Percentiles rank a stretch among this genome's conserved stretches.
Conservation (phyloP, 1,140 invertebrate species). For the Calosoma granatense region DNA sequence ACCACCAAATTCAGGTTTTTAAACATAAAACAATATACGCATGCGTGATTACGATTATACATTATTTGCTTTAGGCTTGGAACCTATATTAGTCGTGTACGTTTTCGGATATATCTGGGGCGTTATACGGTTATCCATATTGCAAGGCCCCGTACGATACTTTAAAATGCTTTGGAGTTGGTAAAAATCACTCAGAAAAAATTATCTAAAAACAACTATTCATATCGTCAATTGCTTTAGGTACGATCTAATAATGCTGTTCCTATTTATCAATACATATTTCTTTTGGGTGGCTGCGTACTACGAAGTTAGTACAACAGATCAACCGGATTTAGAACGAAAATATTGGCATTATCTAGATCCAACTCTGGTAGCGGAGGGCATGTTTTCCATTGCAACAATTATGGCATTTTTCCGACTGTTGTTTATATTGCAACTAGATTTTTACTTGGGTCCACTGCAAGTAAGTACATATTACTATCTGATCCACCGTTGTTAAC, state of each 20-base stretch:
- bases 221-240: background rate
- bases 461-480: slow-evolving; percentile 31
- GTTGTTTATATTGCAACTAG: slow-evolving; percentile 44
- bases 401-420: slow-evolving; percentile 56
- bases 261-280: slow-evolving; percentile 38
- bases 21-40: background rate
- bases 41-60: background rate
- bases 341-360: slow-evolving; percentile 61
- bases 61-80: slow-evolving; percentile 29
- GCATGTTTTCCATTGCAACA: slow-evolving; percentile 58
- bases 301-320: slow-evolving; percentile 33
- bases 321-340: slow-evolving; percentile 40
- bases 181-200: slow-evolving; percentile 24
- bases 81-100: slow-evolving; percentile 36
- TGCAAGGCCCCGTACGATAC: slow-evolving; percentile 39
- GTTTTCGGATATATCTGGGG: slow-evolving; percentile 37
- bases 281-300: slow-evolving; percentile 40
- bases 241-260: slow-evolving; percentile 36
- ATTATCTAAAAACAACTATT: slow-evolving; percentile 5
- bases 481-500: no score
- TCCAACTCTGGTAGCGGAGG: slow-evolving; percentile 60
- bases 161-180: slow-evolving; percentile 43
- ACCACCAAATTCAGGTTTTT: slow-evolving; percentile 38
- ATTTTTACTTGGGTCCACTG: slow-evolving; percentile 47
- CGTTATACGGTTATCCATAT: slow-evolving; percentile 38